Base-by-base conservation (phyloP, 1,140 invertebrate genomes). In the Drosophila novamexicana region DNA sequence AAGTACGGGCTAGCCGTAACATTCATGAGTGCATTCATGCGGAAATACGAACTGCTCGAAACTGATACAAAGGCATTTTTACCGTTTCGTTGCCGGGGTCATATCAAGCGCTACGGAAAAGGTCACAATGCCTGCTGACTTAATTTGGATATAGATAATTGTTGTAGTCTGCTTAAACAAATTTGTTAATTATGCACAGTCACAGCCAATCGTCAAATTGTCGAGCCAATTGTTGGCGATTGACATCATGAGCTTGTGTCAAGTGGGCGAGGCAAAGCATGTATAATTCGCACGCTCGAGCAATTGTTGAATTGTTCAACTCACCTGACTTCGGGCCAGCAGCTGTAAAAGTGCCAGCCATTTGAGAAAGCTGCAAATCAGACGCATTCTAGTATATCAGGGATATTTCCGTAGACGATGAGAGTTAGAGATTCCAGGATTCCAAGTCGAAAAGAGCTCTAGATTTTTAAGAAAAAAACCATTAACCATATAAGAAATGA, bases 91-190 rank as follows among this genome's bases (percentile, higher is more conserved):
- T 50, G 14, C 36, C 65, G 71, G 71, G 71, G 65, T 69, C 70
- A 68, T 32, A 54, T 45, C 37, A 47, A 22, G 34, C 18, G 59
- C 10, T 50, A 18, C 39, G 52, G 53, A 70, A 73, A 52, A 68
- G 34, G 54, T 56, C 54, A 68, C 70, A 73, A 72, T 53, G 53
- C 45, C 45, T 29, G 22, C 40, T 59, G 52, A 57, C 71, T 68
- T 40, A 79, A 89, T 88, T 86, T 89, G 83, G 68, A 14, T 6
- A 47, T 50, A 75, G 44, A 62, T 83, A 86, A 86, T 86, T 88
- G 83, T 47, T 70, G 66, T 45, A 62, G 62, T 64, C 71, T 68
- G 79, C 64, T 86, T 77, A 62, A 58, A 73, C 70, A 73, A 68
- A 77, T 74, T 77, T 75, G 65, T 71, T 49, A 74, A 79, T 71